These are phyloP conservation scores for Acrocephalus arundinaceus DNA, from an alignment of 2,113 vertebrate genomes.

Conservation along the genomic window DNA sequence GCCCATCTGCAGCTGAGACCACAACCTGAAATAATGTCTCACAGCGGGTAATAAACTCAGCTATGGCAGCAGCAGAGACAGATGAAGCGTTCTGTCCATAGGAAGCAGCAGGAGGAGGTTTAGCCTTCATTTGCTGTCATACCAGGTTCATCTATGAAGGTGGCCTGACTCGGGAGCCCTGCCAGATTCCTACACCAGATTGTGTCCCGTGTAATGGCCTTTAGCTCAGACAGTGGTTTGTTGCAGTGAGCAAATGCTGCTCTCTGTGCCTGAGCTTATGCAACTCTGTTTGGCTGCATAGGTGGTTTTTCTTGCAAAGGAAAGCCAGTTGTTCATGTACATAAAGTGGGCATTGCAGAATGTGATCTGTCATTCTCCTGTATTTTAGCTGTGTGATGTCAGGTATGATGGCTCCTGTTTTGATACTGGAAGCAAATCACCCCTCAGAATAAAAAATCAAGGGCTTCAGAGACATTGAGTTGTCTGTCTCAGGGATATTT, in stretches of 20 bases:
- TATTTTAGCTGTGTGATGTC: background rate
- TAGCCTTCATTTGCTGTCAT: background rate
- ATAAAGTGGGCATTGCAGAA: background rate
- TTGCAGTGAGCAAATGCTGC: background rate
- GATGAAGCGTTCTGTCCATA: fast-evolving
- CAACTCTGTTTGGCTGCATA: background rate
- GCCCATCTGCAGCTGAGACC: background rate
- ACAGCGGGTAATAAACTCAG: background rate
- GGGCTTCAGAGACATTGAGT: background rate
- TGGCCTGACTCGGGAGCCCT: fast-evolving
- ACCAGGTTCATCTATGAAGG: background rate
- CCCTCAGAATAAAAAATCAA: background rate
- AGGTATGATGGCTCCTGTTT: background rate
- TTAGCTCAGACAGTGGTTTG: background rate
- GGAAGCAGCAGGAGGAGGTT: background rate
- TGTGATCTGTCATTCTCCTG: background rate
- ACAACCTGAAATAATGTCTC: background rate
- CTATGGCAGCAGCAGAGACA: background rate
- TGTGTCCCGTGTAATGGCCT: fast-evolving
- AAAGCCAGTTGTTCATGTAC: fast-evolving
- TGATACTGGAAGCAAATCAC: background rate
- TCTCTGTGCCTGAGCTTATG: background rate
- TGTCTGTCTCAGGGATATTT: background rate
- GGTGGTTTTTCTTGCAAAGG: background rate
- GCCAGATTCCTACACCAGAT: background rate